Conservation (phyloP, 2,113 vertebrate genomes). For the Passer montanus region DNA sequence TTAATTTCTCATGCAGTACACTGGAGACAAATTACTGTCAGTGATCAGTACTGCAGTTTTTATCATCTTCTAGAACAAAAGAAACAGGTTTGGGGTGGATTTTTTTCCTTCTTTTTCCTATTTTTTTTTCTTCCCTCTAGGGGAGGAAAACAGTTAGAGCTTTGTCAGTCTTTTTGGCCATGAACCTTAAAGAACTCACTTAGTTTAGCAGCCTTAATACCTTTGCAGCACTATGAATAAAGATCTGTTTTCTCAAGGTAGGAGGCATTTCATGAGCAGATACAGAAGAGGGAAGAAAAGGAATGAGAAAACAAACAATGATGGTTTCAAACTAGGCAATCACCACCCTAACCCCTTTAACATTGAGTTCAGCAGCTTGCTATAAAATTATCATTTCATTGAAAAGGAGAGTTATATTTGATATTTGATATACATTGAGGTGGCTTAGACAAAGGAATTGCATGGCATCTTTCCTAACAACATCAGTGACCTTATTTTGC, state of each 20-base stretch:
- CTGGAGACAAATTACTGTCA: slow-evolving; percentile 54
- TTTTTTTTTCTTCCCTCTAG: not conserved
- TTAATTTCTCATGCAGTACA: slow-evolving; percentile 34
- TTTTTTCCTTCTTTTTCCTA: rapidly evolving
- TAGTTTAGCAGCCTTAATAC: slow-evolving; percentile 42
- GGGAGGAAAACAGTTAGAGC: not conserved
- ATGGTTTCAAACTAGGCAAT: slow-evolving; percentile 15
- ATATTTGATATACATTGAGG: slow-evolving; percentile 72
- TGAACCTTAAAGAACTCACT: slow-evolving; percentile 47
- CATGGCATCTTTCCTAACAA: slow-evolving; percentile 27
- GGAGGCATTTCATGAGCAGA: not conserved
- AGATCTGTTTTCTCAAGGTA: slow-evolving; percentile 44
- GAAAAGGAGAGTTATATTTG: slow-evolving; percentile 69
- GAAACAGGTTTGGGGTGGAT: not conserved
- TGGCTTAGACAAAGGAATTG: slow-evolving; percentile 76
- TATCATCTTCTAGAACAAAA: slow-evolving; percentile 35
- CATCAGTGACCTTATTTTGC: slow-evolving; percentile 40
- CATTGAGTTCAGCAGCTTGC: slow-evolving; percentile 48
- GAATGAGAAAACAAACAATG: slow-evolving; percentile 21
- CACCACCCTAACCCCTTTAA: slow-evolving; percentile 56
- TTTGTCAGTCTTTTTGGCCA: slow-evolving; percentile 39
- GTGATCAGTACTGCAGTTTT: slow-evolving; percentile 13
- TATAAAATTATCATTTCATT: slow-evolving; percentile 72
- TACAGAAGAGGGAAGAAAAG: not conserved
- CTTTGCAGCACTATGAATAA: slow-evolving; percentile 56